Conservation (phyloP, 1,140 invertebrate species). For the Coelopa frigida region DNA sequence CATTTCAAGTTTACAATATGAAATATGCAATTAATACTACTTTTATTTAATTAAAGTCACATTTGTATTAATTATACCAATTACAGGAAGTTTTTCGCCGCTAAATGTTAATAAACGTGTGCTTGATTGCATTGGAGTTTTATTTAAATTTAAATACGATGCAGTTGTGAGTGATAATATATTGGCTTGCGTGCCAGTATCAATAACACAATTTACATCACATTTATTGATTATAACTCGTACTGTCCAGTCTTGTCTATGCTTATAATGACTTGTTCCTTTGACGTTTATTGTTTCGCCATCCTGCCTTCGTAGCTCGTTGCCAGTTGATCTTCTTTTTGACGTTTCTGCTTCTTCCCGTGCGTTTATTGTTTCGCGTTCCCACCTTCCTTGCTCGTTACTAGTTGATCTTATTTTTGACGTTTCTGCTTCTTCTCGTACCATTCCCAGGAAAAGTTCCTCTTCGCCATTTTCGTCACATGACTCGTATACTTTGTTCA, state of each 20-base stretch:
- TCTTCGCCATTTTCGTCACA: slow-evolving; percentile 8
- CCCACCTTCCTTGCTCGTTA: not conserved
- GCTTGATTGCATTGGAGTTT: slow-evolving; percentile 1
- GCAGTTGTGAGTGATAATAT: slow-evolving; percentile 17
- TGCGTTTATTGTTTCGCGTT: not conserved
- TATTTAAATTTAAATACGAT: slow-evolving; percentile 10
- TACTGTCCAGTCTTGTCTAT: slow-evolving; percentile 12
- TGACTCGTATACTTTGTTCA: not conserved
- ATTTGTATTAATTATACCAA: slow-evolving; percentile 6
- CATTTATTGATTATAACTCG: slow-evolving; percentile 15
- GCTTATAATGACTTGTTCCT: slow-evolving; percentile 1
- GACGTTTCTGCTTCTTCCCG: not conserved
- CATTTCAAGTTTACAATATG: slow-evolving; percentile 13
- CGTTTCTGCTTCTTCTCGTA: not conserved
- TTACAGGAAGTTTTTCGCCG: slow-evolving; percentile 11
- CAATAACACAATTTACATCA: slow-evolving; percentile 18
- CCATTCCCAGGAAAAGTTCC: not conserved
- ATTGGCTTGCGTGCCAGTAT: slow-evolving; percentile 20
- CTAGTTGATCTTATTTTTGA: not conserved
- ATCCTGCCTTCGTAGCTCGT: not conserved
- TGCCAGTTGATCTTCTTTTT: not conserved
- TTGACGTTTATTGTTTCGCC: not conserved
- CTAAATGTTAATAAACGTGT: slow-evolving; percentile 11
- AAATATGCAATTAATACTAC: slow-evolving; percentile 10
- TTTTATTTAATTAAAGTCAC: slow-evolving; percentile 8